These are phyloP conservation scores for Hyphantria cunea DNA, from an alignment of 1,140 invertebrate species.

Conservation along the genomic window DNA sequence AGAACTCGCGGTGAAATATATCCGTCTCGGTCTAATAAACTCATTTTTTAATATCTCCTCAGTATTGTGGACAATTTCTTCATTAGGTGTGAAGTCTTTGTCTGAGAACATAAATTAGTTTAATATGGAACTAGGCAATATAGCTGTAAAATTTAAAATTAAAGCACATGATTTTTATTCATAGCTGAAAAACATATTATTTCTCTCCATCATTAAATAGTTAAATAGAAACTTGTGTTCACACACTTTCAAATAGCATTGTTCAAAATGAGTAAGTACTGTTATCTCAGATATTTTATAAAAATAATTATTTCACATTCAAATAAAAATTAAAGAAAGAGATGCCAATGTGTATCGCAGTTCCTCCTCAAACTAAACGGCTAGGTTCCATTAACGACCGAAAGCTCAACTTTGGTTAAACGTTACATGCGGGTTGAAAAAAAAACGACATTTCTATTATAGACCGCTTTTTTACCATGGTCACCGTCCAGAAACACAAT, in stretches of 20 bases:
- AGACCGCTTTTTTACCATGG: constrained; percentile 64
- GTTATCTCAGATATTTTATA: constrained; percentile 6
- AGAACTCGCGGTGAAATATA: constrained; percentile 54
- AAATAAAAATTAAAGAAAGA: constrained; percentile 39
- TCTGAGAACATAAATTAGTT: not conserved
- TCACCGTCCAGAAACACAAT: constrained; percentile 60
- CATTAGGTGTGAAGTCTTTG: not conserved
- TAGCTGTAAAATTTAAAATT: constrained; percentile 6
- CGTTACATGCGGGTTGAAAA: constrained; percentile 66
- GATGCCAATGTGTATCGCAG: constrained; percentile 37
- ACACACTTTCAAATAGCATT: constrained; percentile 24
- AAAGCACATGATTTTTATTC: constrained; percentile 4
- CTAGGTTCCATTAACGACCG: constrained; percentile 50
- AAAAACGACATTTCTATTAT: constrained; percentile 79
- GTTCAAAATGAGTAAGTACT: constrained; percentile 7
- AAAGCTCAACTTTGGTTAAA: constrained; percentile 61
- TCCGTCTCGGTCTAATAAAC: constrained; percentile 51
- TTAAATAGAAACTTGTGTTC: constrained; percentile 14
- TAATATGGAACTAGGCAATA: not conserved
- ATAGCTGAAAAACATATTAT: constrained; percentile 9
- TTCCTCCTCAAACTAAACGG: constrained; percentile 34
- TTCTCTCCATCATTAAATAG: constrained; percentile 11
- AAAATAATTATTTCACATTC: constrained; percentile 21
- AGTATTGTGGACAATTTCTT: constrained; percentile 13
- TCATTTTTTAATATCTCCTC: constrained; percentile 3